Evolutionary conservation across 2,888 invertebrate species (phyloP), one percentile per base, ranked within the genome.

Genomic region (Sinodicranocentrus sp.): DNA sequence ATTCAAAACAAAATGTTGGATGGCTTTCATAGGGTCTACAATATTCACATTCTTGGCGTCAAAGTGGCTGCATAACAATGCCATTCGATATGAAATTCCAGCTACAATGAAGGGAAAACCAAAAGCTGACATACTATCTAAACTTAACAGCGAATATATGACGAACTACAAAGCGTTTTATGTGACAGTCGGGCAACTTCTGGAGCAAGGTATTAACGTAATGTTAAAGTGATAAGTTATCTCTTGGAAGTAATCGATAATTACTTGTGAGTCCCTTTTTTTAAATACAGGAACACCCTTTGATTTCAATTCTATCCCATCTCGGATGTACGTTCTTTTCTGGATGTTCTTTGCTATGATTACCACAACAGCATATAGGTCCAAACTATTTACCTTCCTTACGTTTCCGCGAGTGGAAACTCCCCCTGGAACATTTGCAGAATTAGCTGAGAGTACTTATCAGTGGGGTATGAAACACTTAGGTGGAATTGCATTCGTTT

Each of bases 361-460:
- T 25, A 77, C 84, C 13, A 85, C 87, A 23, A 86, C 86, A 26
- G 86, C 86, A 0, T 88, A 87, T 57, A 71, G 85, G 43, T 86
- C 86, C 5, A 88, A 88, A 65, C 68, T 88, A 15, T 88, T 88
- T 61, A 77, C 86, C 6, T 88, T 88, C 63, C 71, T 88, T n/a
- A 88, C 88, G 21, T 88, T 87, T 59, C 88, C 88, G 8, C 78
- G 28, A 5, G 80, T 86, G 15, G 80, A 85, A 77, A 86, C 33
- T 17, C 88, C 88, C 17, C 87, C 87, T n/a, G 84, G 86, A 15
- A 82, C 78, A 8, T 87, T 88, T 33, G 54, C 82, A 13, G 86
- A 88, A 59, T 75, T 88, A 5, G 63, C 82, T 10, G 72, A 71
- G 0, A 85, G 82, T 33, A 85, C 79, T 19, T 88, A 88, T 52